Conservation (phyloP, 2,797 vertebrate genomes). For the Hydrocynus forskahlii region DNA sequence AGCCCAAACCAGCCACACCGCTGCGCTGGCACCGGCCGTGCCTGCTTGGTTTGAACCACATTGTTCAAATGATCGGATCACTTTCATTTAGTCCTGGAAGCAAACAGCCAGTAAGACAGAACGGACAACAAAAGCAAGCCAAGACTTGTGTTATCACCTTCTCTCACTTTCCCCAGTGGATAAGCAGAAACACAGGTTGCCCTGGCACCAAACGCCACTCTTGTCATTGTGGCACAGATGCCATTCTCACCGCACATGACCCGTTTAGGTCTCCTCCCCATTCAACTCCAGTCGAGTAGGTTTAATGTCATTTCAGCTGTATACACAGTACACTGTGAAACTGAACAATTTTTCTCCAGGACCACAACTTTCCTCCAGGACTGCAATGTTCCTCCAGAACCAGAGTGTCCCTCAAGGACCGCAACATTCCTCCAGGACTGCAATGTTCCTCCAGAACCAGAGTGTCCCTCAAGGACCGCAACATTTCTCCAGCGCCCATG, state of each 20-base stretch:
- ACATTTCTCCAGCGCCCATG: no score
- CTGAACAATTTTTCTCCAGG: no score
- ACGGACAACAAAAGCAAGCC: not conserved
- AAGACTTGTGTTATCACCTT: not conserved
- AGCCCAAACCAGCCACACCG: not conserved
- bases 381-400: no score
- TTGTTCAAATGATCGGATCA: not conserved
- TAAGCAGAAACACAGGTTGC: slow-evolving; percentile 8
- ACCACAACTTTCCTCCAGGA: no score
- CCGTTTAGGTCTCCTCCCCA: not conserved
- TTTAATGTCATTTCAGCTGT: no score
- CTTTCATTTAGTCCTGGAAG: not conserved
- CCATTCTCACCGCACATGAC: not conserved
- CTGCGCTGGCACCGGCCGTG: not conserved
- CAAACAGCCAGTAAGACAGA: not conserved
- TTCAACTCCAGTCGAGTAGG: not conserved
- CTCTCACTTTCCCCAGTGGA: not conserved
- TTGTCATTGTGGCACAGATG: slow-evolving; percentile 4
- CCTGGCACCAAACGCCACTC: slow-evolving; percentile 1
- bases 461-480: no score
- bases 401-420: no score
- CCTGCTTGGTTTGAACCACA: not conserved
- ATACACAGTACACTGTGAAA: no score
- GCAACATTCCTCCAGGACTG: no score
- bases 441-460: no score